A percentile compares a stretch with the other conserved stretches of the same genome.
Evolutionary conservation across 2,888 invertebrate genomes (phyloP).

Genomic region (Cartodere bifasciata): DNA sequence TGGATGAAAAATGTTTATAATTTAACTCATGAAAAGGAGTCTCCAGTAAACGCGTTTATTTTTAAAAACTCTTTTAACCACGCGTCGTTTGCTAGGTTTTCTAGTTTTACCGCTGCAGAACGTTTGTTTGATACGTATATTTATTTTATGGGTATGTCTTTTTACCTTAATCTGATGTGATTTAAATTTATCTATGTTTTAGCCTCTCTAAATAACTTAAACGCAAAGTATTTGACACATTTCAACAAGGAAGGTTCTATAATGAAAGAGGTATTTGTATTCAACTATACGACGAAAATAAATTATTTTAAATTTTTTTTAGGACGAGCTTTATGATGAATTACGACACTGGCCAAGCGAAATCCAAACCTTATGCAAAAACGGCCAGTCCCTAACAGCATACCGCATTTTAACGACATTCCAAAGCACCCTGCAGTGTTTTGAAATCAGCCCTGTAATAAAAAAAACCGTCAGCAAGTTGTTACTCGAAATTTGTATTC

Average conservation of each 20-base stretch:
- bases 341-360: slow-evolving; percentile 19
- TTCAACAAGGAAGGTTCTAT: slow-evolving; percentile 10
- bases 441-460: slow-evolving; percentile 9
- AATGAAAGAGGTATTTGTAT: slow-evolving; percentile 10
- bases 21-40: no score
- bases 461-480: slow-evolving; percentile 13
- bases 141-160: no score
- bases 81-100: no score
- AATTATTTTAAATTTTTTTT: slow-evolving; percentile 9
- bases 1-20: no score
- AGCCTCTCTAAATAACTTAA: no score
- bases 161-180: no score
- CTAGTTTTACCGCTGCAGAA: no score
- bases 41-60: no score
- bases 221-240: no score
- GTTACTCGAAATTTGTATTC: slow-evolving; percentile 19
- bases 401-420: slow-evolving; percentile 20
- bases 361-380: slow-evolving; percentile 20
- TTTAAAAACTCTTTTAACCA: no score
- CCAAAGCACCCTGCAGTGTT: slow-evolving; percentile 14
- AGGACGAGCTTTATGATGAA: slow-evolving; percentile 17
- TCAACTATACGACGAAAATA: not conserved
- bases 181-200: no score
- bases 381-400: slow-evolving; percentile 23
- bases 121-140: no score